Conservation (phyloP, 2,113 vertebrate species). For the Rattus norvegicus region DNA sequence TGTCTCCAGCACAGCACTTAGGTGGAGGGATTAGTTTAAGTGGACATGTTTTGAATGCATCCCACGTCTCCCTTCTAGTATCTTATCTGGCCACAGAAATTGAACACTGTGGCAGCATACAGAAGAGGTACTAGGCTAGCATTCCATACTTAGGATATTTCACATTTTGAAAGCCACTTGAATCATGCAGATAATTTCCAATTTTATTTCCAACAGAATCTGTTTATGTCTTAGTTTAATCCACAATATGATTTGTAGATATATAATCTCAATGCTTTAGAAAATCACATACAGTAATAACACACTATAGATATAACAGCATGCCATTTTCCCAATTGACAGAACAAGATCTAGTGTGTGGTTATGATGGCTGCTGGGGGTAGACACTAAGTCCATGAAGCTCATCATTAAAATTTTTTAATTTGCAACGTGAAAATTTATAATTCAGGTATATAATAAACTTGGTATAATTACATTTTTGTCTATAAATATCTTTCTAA, state of each 20-base stretch:
- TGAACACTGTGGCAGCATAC: neutral
- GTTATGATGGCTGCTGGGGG: neutral
- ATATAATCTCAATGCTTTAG: constrained; percentile 1
- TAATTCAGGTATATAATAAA: neutral
- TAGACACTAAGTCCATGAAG: neutral
- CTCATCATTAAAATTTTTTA: neutral
- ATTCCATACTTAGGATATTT: neutral
- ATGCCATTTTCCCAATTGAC: neutral
- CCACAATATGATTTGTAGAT: neutral
- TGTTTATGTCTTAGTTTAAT: constrained; percentile 44
- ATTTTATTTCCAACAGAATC: constrained; percentile 1
- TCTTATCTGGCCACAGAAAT: neutral
- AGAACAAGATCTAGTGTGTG: neutral
- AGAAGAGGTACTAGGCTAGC: neutral
- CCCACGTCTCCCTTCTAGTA: neutral
- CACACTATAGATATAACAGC: neutral
- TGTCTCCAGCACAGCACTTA: accelerated
- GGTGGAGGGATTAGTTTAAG: accelerated
- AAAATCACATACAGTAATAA: neutral
- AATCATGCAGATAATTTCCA: constrained; percentile 24
- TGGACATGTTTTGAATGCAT: neutral
- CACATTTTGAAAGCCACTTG: constrained; percentile 36
- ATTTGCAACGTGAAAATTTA: neutral
- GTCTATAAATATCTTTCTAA: neutral
- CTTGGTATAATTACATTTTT: neutral